Evolutionary conservation across 2,888 invertebrate genomes (phyloP), one percentile per base, ranked within the genome.

Genomic region (Odontocolon sp.): DNA sequence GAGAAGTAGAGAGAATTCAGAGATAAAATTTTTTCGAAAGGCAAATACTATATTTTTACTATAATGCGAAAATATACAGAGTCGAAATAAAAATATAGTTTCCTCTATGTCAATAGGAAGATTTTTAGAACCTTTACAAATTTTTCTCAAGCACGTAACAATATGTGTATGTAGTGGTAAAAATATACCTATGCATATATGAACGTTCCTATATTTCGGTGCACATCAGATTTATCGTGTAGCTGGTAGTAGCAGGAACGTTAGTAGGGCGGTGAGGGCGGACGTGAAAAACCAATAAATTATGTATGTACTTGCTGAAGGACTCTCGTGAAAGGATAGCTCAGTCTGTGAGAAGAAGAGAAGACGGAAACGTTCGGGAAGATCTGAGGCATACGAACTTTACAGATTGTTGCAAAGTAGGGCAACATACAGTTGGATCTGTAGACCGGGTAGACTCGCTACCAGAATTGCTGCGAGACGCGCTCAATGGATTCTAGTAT

Each of bases 281-380:
- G 11, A 28, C 59, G 59, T 59, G 59, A 61, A 69, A 69, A 69
- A 40, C 40, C 69, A 52, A 69, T 69, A 69, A 31, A 70, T 61
- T 70, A 59, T 59, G 40, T 16, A 45, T 40, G 26, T 42, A 50
- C 23, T 54, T 61, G 66, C 14, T 42, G 36, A 67, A 33, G 42
- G 28, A 36, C 6, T 59, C 31, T 11, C 18, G n/a, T 21, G 33
- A 9, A 61, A 61, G 33, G 26, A 63, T 45, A 28, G 14, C n/a
- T 57, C 21, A 18, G 8, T 26, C 18, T 47, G 14, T 59, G 33
- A 33, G 21, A 47, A 9, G 47, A 23, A 45, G 21, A 63, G 23
- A 23, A 16, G 11, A 5, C 31, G 67, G 59, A 67, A 33, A 45
- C 66, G 59, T 67, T 16, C 50, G 26, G 18, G 50, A 54, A 52